phyloP scores from a whole-genome alignment of 2,113 vertebrate genomes.

The Picathartes gymnocephalus region DNA sequence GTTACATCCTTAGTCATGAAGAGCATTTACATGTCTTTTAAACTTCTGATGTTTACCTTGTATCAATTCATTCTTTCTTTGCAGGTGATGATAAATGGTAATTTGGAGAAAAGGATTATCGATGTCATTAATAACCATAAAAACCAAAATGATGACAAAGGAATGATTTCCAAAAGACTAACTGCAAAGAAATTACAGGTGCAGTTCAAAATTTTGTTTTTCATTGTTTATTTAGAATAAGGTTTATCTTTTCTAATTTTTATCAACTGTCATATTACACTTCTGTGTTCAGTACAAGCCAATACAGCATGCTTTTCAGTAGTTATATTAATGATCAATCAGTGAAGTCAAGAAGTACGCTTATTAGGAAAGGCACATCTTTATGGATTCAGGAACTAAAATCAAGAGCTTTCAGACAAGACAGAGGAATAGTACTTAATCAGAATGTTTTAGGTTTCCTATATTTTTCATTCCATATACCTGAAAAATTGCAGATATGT shows the following conservation, averaged over 20 bases:
- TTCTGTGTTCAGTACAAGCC: not conserved
- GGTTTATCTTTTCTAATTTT: not conserved
- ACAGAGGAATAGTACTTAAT: not conserved
- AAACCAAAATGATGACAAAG: conserved; percentile 82
- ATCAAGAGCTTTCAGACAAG: not conserved
- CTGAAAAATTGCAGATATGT: not conserved
- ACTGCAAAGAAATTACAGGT: conserved; percentile 95
- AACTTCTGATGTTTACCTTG: not conserved
- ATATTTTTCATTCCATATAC: not conserved
- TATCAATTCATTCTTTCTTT: not conserved
- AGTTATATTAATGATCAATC: not conserved
- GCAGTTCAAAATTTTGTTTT: not conserved
- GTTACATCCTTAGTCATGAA: not conserved
- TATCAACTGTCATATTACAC: accelerated
- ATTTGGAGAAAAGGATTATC: conserved; percentile 91
- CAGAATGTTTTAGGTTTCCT: not conserved
- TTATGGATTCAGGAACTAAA: not conserved
- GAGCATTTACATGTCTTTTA: not conserved
- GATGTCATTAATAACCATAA: conserved; percentile 91
- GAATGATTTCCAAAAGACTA: conserved; percentile 88
- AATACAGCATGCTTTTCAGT: not conserved
- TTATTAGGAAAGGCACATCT: not conserved
- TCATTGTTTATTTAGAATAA: not conserved
- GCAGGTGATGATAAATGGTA: conserved; percentile 88
- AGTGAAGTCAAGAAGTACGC: not conserved